phyloP scores from a whole-genome alignment of 2,797 vertebrate genomes.

The Cuniculus paca region DNA sequence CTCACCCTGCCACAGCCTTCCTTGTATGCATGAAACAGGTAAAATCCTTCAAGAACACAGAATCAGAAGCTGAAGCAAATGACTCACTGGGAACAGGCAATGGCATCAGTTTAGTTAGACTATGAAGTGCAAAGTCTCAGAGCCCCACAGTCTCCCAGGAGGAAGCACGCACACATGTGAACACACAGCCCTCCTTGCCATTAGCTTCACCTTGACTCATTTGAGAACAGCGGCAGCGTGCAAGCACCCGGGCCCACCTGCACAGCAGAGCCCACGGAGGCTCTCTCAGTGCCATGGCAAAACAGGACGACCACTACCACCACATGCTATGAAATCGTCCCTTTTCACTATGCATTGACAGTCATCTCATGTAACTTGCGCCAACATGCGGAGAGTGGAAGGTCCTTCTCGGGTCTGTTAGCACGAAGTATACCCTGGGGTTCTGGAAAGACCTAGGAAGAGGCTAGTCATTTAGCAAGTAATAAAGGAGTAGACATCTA shows the following conservation, averaged over 20 bases:
- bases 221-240: neutral
- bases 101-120: neutral
- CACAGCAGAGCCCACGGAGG: rapidly evolving
- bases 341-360: neutral
- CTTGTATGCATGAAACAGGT: neutral
- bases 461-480: neutral
- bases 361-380: neutral
- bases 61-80: neutral
- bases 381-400: neutral
- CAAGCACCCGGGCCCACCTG: neutral
- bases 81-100: neutral
- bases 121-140: neutral
- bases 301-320: neutral
- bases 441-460: neutral
- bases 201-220: neutral
- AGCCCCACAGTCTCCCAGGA: neutral
- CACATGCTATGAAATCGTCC: neutral
- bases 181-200: neutral
- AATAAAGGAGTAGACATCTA: neutral
- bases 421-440: neutral
- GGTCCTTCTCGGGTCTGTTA: neutral
- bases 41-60: neutral
- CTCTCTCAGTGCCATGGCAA: rapidly evolving
- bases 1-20: neutral
- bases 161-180: neutral